Conservation (phyloP, 2,888 invertebrate genomes). For the Stegana nigrithorax region DNA sequence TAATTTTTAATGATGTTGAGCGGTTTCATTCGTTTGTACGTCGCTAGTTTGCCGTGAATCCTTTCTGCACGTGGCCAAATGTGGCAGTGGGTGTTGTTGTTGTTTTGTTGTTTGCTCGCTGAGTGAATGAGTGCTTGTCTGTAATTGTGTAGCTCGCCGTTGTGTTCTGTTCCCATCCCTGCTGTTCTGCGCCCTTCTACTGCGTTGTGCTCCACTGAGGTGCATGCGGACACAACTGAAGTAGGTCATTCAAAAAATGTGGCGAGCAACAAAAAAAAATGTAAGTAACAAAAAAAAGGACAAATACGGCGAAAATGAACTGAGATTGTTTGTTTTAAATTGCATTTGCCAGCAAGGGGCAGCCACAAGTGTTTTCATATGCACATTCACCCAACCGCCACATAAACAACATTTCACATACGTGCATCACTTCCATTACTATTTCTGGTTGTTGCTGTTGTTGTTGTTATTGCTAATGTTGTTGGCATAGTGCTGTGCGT, state of each 20-base stretch:
- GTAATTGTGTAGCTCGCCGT: conserved; percentile 24
- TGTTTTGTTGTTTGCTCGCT: background rate
- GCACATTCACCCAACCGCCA: too few species aligned
- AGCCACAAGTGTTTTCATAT: conserved; percentile 54
- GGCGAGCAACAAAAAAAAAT: conserved; percentile 48
- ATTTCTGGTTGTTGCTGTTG: too few species aligned
- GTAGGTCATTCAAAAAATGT: conserved; percentile 62
- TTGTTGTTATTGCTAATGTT: conserved; percentile 18
- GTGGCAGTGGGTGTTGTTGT: background rate
- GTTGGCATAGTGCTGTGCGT: too few species aligned
- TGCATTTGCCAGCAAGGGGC: conserved; percentile 47
- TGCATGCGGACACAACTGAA: conserved; percentile 36
- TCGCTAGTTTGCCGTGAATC: background rate
- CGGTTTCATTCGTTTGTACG: too few species aligned
- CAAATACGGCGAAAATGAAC: too few species aligned
- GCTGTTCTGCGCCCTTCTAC: background rate
- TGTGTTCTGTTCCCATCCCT: too few species aligned
- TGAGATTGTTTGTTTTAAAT: conserved; percentile 61
- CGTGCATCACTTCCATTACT: too few species aligned
- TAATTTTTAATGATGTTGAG: conserved; percentile 62
- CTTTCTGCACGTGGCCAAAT: background rate
- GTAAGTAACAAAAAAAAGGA: conserved; percentile 43
- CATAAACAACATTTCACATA: too few species aligned
- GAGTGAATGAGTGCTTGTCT: conserved; percentile 30
- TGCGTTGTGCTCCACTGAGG: conserved; percentile 8